Evolutionary conservation across 2,797 vertebrate species (phyloP).

Genomic region (Aldrovandia affinis): DNA sequence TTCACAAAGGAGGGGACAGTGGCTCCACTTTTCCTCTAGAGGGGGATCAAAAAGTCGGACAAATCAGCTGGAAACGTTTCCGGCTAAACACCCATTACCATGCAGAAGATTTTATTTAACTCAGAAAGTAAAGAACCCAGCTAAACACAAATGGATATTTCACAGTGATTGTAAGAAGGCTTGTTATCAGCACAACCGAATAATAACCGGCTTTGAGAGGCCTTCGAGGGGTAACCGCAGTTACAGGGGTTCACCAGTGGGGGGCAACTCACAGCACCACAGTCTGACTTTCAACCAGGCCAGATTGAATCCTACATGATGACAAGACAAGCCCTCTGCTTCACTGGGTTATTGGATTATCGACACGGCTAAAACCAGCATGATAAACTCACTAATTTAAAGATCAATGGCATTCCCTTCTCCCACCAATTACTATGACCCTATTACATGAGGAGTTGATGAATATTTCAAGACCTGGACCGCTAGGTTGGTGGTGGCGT

Average conservation of each 20-base stretch:
- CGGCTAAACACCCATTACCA: too few species aligned
- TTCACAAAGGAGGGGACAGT: slow-evolving; percentile 95
- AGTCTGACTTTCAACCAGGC: not conserved
- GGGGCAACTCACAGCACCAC: not conserved
- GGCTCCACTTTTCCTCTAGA: slow-evolving; percentile 86
- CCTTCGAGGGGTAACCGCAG: not conserved
- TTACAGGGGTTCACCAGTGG: not conserved
- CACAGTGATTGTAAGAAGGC: slow-evolving; percentile 25
- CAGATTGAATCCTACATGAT: not conserved
- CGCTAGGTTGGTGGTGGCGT: not conserved
- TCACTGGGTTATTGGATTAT: not conserved
- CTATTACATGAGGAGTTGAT: not conserved
- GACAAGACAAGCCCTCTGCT: not conserved
- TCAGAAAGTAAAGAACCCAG: too few species aligned
- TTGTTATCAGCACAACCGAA: not conserved
- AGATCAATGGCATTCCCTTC: slow-evolving; percentile 15
- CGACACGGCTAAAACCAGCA: not conserved
- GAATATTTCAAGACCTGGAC: not conserved
- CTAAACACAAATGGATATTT: not conserved
- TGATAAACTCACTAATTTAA: not conserved
- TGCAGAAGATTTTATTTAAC: too few species aligned
- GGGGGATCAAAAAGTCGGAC: slow-evolving; percentile 40
- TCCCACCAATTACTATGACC: slow-evolving; percentile 4
- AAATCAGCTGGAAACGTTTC: not conserved
- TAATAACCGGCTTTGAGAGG: not conserved